phyloP scores from a whole-genome alignment of 2,888 invertebrate species.

The Apamea anceps region DNA sequence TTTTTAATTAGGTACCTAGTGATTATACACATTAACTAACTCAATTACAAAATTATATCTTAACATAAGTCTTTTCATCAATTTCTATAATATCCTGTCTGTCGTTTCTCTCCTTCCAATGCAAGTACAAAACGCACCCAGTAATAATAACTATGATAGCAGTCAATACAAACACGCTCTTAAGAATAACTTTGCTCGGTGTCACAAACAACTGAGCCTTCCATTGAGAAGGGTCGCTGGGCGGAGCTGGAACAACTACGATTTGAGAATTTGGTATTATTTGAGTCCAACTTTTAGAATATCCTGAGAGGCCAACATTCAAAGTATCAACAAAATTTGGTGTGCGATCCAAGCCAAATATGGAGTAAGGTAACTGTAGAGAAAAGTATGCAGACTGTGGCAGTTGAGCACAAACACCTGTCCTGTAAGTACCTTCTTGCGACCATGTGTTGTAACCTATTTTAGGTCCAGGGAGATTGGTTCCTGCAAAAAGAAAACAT shows the following conservation, averaged over 20 bases:
- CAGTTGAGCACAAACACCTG: constrained; percentile 96
- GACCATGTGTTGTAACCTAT: constrained; percentile 96
- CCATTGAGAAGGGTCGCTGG: constrained; percentile 94
- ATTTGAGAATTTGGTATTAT: constrained; percentile 99
- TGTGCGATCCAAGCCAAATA: constrained; percentile 99
- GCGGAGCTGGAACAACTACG: constrained; percentile 97
- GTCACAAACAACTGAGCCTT: constrained; percentile 98
- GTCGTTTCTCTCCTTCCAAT: constrained; percentile 95
- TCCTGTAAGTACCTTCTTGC: constrained; percentile 95
- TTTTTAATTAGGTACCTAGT: constrained; percentile 25
- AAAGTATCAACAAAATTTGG: constrained; percentile 99
- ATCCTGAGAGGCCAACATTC: constrained; percentile 94
- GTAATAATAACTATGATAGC: constrained; percentile 96
- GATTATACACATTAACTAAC: constrained; percentile 4
- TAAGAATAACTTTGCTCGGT: constrained; percentile 97
- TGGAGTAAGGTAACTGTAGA: constrained; percentile 98
- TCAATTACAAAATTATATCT: constrained; percentile 72
- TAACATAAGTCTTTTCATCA: constrained; percentile 86
- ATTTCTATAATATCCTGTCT: constrained; percentile 87
- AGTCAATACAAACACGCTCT: constrained; percentile 96
- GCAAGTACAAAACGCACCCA: constrained; percentile 95
- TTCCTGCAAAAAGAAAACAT: constrained; percentile 83
- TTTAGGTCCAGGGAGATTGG: constrained; percentile 97
- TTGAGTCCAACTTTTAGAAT: constrained; percentile 95
- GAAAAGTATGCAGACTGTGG: constrained; percentile 98